These are phyloP conservation scores for Cyclopterus lumpus DNA, from an alignment of 2,797 vertebrate species.

Conservation along the genomic window DNA sequence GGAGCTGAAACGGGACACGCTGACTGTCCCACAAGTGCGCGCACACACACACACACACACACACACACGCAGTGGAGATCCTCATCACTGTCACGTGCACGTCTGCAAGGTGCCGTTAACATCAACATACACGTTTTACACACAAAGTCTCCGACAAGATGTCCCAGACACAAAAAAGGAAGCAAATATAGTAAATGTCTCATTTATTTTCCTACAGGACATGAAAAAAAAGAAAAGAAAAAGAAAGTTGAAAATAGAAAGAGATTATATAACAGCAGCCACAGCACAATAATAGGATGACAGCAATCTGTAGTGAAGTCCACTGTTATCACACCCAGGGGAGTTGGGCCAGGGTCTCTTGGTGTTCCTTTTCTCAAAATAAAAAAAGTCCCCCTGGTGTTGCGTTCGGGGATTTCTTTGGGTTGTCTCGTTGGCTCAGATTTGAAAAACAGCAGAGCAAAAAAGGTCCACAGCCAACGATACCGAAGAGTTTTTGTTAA, in stretches of 20 bases:
- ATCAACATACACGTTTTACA: not conserved
- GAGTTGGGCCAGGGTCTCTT: slow-evolving; percentile 38
- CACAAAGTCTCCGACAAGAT: not conserved
- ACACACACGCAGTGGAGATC: slow-evolving; percentile 10
- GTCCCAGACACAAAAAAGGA: not conserved
- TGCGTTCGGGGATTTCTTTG: slow-evolving; percentile 58
- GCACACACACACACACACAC: not conserved
- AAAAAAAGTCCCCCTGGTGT: slow-evolving; percentile 62
- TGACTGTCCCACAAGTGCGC: slow-evolving; percentile 2
- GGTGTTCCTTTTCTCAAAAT: slow-evolving; percentile 65
- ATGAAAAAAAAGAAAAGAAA: slow-evolving; percentile 83
- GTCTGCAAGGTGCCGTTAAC: slow-evolving; percentile 1
- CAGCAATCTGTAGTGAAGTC: slow-evolving; percentile 65
- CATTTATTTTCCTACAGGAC: slow-evolving; percentile 81
- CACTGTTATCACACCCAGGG: slow-evolving; percentile 48
- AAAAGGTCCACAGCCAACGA: slow-evolving; percentile 41
- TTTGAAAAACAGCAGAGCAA: slow-evolving; percentile 41
- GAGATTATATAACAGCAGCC: slow-evolving; percentile 69
- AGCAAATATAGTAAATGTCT: slow-evolving; percentile 60
- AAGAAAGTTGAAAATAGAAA: slow-evolving; percentile 54
- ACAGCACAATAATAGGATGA: slow-evolving; percentile 68
- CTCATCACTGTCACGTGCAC: slow-evolving; percentile 4
- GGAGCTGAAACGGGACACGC: slow-evolving; percentile 58
- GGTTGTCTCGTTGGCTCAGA: slow-evolving; percentile 48
- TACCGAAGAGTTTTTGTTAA: slow-evolving; percentile 35